These are phyloP conservation scores for Phasia obesa DNA, from an alignment of 2,888 invertebrate genomes.

Conservation along the genomic window DNA sequence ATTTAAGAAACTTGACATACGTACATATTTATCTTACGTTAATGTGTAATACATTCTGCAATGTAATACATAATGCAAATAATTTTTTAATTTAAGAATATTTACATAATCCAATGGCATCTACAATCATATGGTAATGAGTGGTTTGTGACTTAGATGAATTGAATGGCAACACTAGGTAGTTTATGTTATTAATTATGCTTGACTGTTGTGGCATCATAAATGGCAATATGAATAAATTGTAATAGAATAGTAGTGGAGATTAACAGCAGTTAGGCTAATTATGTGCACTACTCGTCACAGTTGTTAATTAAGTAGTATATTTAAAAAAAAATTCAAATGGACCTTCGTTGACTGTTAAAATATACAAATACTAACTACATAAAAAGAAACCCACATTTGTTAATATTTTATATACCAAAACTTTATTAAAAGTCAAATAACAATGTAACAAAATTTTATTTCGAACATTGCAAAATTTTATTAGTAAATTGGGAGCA, in stretches of 20 bases:
- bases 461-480: constrained; percentile 51
- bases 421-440: constrained; percentile 61
- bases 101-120: background rate
- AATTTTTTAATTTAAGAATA: no score
- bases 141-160: constrained; percentile 8
- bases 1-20: no score
- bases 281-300: background rate
- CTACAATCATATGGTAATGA: background rate
- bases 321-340: constrained; percentile 10
- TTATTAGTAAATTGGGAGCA: constrained; percentile 35
- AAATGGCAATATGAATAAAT: constrained; percentile 28
- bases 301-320: constrained; percentile 48
- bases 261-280: constrained; percentile 8
- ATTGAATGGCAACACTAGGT: constrained; percentile 30
- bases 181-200: constrained; percentile 27
- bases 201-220: constrained; percentile 2
- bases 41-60: no score
- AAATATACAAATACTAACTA: background rate
- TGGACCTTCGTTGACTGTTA: constrained; percentile 9
- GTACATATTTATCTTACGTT: no score
- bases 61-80: no score
- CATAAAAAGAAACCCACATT: constrained; percentile 42
- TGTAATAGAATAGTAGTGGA: constrained; percentile 31
- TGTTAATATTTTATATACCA: constrained; percentile 43
- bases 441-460: constrained; percentile 62